Evolutionary conservation across 1,140 invertebrate species (phyloP), one percentile per base, ranked within the genome.

Genomic region (Cotesia typhae): DNA sequence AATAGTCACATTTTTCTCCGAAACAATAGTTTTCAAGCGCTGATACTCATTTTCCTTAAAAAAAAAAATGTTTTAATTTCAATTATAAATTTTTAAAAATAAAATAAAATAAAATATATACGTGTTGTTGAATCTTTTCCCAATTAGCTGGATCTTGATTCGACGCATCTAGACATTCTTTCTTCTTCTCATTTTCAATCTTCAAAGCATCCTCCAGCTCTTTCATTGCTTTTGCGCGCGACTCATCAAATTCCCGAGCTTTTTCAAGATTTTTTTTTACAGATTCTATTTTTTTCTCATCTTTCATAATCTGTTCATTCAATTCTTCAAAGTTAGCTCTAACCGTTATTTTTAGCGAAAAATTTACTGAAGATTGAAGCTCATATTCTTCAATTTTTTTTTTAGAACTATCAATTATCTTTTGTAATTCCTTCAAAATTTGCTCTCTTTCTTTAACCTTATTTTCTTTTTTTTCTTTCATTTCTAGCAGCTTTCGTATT

Each of bases 11-110:
- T 95, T 95, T 72, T 92, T 89, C 75, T 94, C 92, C 4, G 94
- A 93, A 36, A 94, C 96, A 86, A 96, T 91, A 84, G 95, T 94
- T 87, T 98, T 99, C 67, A 99, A 86, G 41, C 92, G 88, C 82
- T 97, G 94, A 87, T 99, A 99, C 84, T 97, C 94, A 75, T 91
- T 89, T 28, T 97, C 91, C 92, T 57, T 94, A 80, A 65, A 68
- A 74, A 71, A 65, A 65, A 69, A 10, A 20, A 70, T 69, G 9
- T 67, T 55, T 65, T 20, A 0, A 5, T 47, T 47, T 47, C 10
- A 47, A 47, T 47, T 47, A 7, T 47, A 10, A 47, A 47, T 67
- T 7, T 17, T 4, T 55, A 4, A 55, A 55, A 10, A 12, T 6
- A 57, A 12, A 57, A 12, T 6, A 57, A 12, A 57, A 47, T 47